A percentile compares a stretch with the other conserved stretches of the same genome.
Conservation (phyloP, 2,797 vertebrate species). For the Myotis myotis region DNA sequence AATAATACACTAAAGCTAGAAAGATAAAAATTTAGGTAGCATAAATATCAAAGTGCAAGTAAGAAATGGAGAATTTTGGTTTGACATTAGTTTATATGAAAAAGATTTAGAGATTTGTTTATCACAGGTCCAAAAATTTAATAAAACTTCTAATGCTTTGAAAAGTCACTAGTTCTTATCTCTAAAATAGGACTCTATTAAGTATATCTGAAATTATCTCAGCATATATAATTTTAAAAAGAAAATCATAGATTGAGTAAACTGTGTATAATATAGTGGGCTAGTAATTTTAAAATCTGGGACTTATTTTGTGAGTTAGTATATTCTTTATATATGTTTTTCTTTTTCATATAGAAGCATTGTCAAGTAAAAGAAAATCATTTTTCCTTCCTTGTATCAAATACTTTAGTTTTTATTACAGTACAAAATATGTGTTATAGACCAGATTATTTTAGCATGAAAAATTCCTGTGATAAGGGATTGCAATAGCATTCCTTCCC, state of each 20-base stretch:
- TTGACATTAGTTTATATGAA: slow-evolving; percentile 41
- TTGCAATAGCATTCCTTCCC: background rate
- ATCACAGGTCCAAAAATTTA: slow-evolving; percentile 25
- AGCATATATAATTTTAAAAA: slow-evolving; percentile 35
- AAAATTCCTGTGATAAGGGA: background rate
- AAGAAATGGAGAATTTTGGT: slow-evolving; percentile 42
- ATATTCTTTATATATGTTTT: background rate
- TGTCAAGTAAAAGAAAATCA: background rate
- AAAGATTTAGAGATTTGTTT: slow-evolving; percentile 7
- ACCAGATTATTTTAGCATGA: background rate
- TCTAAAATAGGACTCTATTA: slow-evolving; percentile 44
- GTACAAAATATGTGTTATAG: background rate
- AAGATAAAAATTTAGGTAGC: slow-evolving; percentile 26
- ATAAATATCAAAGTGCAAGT: slow-evolving; percentile 48
- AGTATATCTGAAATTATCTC: background rate
- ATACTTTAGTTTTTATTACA: background rate
- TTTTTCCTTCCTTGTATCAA: background rate
- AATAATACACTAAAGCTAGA: slow-evolving; percentile 38
- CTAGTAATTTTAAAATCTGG: background rate
- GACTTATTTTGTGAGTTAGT: background rate
- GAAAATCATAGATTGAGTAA: background rate
- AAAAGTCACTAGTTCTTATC: slow-evolving; percentile 24
- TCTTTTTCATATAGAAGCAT: background rate
- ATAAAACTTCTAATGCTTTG: slow-evolving; percentile 31
- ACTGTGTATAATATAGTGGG: background rate